phyloP scores from a whole-genome alignment of 1,140 invertebrate species.

The Hesperophylax magnus region DNA sequence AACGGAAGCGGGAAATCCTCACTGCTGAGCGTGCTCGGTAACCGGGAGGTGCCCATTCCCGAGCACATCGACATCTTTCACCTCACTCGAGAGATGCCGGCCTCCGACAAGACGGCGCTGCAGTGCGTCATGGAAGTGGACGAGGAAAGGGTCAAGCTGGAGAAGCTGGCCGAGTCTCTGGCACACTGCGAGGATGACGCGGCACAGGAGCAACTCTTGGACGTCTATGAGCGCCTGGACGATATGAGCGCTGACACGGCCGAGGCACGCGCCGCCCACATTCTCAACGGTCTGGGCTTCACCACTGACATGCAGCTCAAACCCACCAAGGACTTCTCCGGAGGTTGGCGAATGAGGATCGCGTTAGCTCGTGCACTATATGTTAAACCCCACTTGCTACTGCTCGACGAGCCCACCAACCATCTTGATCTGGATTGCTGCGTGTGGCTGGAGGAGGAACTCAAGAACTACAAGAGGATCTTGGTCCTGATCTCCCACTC shows the following conservation, averaged over 20 bases:
- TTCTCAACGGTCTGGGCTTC: slow-evolving; percentile 98
- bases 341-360: slow-evolving; percentile 99
- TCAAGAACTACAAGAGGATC: slow-evolving; percentile 97
- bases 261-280: slow-evolving; percentile 92
- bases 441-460: slow-evolving; percentile 98
- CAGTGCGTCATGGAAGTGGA: slow-evolving; percentile 99
- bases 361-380: slow-evolving; percentile 95
- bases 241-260: slow-evolving; percentile 97
- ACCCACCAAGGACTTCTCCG: slow-evolving; percentile 96
- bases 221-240: slow-evolving; percentile 97
- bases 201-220: slow-evolving; percentile 94
- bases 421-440: slow-evolving; percentile 99
- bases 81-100: slow-evolving; percentile 96
- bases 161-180: slow-evolving; percentile 93
- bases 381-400: slow-evolving; percentile 89
- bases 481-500: slow-evolving; percentile 99
- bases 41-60: slow-evolving; percentile 96
- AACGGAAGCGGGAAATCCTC: slow-evolving; percentile 98
- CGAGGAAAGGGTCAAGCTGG: slow-evolving; percentile 91
- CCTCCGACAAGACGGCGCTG: slow-evolving; percentile 92
- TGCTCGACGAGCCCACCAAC: slow-evolving; percentile 84
- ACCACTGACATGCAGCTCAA: slow-evolving; percentile 93
- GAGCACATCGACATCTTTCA: slow-evolving; percentile 99
- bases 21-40: slow-evolving; percentile 90
- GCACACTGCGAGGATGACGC: slow-evolving; percentile 90